Percentiles rank a stretch among this genome's conserved stretches.
phyloP scores from a whole-genome alignment of 2,113 vertebrate species.

The Paramisgurnus dabryanus region DNA sequence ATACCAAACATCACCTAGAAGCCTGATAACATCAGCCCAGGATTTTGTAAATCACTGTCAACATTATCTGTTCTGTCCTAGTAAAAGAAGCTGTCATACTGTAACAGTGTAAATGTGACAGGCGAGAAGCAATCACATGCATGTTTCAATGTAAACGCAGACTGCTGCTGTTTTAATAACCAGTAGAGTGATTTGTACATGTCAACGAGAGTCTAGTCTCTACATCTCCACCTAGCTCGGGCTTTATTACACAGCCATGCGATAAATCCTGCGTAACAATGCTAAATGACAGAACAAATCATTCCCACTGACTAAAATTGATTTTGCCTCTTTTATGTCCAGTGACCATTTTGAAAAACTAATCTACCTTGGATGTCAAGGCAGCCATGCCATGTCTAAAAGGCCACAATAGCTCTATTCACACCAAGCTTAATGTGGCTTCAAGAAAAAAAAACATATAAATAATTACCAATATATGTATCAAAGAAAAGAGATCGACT shows the following conservation, averaged over 20 bases:
- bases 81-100: slow-evolving; percentile 25
- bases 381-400: slow-evolving; percentile 31
- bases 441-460: background rate
- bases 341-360: slow-evolving; percentile 37
- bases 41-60: slow-evolving; percentile 46
- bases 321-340: slow-evolving; percentile 50
- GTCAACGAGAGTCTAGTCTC: slow-evolving; percentile 63
- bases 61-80: slow-evolving; percentile 8
- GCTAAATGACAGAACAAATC: slow-evolving; percentile 59
- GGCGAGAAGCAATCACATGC: background rate
- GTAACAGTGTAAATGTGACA: slow-evolving; percentile 4
- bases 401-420: background rate
- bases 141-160: slow-evolving; percentile 35
- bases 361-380: slow-evolving; percentile 43
- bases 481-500: no score
- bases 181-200: slow-evolving; percentile 72
- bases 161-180: slow-evolving; percentile 67
- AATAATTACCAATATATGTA: background rate
- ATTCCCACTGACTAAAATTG: slow-evolving; percentile 54
- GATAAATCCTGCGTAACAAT: slow-evolving; percentile 48
- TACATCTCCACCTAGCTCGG: slow-evolving; percentile 46
- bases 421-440: background rate
- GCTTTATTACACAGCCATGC: slow-evolving; percentile 12
- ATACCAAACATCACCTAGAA: slow-evolving; percentile 4
- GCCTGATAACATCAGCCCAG: slow-evolving; percentile 34